These are phyloP conservation scores for Todus mexicanus DNA, from an alignment of 2,797 vertebrate genomes.

Conservation along the genomic window DNA sequence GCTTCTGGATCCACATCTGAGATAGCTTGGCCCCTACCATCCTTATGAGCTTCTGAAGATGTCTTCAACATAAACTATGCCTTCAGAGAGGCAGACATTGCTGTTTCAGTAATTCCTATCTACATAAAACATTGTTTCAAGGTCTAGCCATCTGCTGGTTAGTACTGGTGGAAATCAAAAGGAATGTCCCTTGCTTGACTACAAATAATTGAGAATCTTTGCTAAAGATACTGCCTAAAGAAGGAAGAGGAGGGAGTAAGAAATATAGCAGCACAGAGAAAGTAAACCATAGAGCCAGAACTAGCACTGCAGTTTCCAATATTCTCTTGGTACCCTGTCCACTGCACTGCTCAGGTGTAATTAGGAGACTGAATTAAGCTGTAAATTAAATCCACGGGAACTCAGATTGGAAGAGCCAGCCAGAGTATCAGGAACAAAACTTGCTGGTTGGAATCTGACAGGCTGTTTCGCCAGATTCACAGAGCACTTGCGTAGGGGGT, in stretches of 20 bases:
- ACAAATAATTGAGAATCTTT: neutral
- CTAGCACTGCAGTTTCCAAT: neutral
- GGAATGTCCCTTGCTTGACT: neutral
- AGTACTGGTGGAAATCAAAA: neutral
- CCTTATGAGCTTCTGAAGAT: neutral
- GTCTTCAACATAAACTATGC: neutral
- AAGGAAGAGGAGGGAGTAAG: neutral
- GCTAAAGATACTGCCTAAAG: neutral
- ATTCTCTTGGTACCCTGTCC: neutral
- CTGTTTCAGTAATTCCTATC: neutral
- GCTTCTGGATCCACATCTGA: neutral
- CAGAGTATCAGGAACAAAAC: neutral
- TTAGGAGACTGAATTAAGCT: neutral
- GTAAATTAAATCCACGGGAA: constrained; percentile 2
- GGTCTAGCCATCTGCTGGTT: neutral
- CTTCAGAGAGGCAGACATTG: neutral
- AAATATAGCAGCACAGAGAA: neutral
- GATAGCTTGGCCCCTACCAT: neutral
- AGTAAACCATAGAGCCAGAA: neutral
- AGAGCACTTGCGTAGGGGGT: neutral
- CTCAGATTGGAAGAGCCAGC: neutral
- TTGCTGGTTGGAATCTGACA: constrained; percentile 8
- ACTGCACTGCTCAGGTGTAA: neutral
- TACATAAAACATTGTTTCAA: neutral
- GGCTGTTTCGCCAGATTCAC: neutral